Conservation (phyloP, 2,888 invertebrate species). For the Apamea sordens region DNA sequence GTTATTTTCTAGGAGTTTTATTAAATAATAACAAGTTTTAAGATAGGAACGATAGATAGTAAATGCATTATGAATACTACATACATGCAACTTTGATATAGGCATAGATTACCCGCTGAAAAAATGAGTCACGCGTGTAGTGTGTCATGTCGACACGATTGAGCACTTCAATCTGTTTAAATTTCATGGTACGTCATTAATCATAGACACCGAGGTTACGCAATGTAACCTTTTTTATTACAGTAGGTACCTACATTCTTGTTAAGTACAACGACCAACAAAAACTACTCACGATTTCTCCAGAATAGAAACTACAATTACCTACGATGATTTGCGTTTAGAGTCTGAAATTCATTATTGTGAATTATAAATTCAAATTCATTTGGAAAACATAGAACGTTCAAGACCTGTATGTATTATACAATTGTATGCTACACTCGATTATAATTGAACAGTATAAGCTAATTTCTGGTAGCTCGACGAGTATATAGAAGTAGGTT, state of each 20-base stretch:
- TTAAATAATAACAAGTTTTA: constrained; percentile 23
- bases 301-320: constrained; percentile 38
- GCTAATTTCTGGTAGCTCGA: neutral
- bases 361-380: constrained; percentile 9
- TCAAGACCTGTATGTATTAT: neutral
- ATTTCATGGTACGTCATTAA: constrained; percentile 44
- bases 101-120: constrained; percentile 29
- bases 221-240: constrained; percentile 44
- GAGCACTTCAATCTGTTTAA: constrained; percentile 42
- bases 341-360: neutral
- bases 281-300: constrained; percentile 40
- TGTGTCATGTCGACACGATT: constrained; percentile 30
- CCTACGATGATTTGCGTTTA: constrained; percentile 38
- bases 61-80: constrained; percentile 28
- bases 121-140: constrained; percentile 31
- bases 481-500: neutral
- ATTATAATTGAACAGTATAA: neutral
- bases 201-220: constrained; percentile 40
- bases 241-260: constrained; percentile 22
- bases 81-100: constrained; percentile 20
- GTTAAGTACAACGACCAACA: constrained; percentile 28
- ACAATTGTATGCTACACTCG: neutral
- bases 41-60: constrained; percentile 29
- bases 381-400: constrained; percentile 2
- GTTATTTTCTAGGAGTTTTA: neutral